phyloP scores from a whole-genome alignment of 2,888 invertebrate species.

The Caenorhabditis imperialis region DNA sequence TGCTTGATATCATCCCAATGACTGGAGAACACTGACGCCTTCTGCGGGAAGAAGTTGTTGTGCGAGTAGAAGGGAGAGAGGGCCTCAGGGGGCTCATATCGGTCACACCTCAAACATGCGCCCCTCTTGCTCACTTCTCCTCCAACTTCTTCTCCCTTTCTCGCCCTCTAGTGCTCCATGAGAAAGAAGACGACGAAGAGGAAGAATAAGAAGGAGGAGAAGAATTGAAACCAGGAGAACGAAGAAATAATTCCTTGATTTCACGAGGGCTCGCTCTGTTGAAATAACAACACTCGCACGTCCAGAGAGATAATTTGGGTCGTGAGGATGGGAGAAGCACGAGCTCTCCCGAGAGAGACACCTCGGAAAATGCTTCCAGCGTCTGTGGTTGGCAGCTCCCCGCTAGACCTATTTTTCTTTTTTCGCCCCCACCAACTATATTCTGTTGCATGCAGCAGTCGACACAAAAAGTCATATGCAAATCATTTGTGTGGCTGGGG shows the following conservation, averaged over 20 bases:
- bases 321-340: slow-evolving; percentile 1
- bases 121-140: slow-evolving; percentile 34
- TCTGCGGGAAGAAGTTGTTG: slow-evolving; percentile 24
- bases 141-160: slow-evolving; percentile 10
- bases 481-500: too few relatives aligned
- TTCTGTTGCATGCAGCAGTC: slow-evolving; percentile 21
- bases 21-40: slow-evolving; percentile 12
- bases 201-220: slow-evolving; percentile 2
- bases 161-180: slow-evolving; percentile 7
- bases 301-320: slow-evolving; percentile 2
- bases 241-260: neutral
- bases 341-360: slow-evolving; percentile 9
- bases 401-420: too few relatives aligned
- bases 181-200: slow-evolving; percentile 20
- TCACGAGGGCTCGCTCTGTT: neutral
- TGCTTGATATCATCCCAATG: slow-evolving; percentile 21
- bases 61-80: slow-evolving; percentile 10
- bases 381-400: slow-evolving; percentile 22
- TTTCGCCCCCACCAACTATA: too few relatives aligned
- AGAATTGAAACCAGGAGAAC: neutral
- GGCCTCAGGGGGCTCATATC: slow-evolving; percentile 51
- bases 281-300: neutral
- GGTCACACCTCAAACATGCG: slow-evolving; percentile 53
- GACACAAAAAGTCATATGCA: slow-evolving; percentile 28
- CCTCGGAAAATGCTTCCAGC: slow-evolving; percentile 24